Conservation (phyloP, 2,888 invertebrate species). For the Andrena minutula region DNA sequence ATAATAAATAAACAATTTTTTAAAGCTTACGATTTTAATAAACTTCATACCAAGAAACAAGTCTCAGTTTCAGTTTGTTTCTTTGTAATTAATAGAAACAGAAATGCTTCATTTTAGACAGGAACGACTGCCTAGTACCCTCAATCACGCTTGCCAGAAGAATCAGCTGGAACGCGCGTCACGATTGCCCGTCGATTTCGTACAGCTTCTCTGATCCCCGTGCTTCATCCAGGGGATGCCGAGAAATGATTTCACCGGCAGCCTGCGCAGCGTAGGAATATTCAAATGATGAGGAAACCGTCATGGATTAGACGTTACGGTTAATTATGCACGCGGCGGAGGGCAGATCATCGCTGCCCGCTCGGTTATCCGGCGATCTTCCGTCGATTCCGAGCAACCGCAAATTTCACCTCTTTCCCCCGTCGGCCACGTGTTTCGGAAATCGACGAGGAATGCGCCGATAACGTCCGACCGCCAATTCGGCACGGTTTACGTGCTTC, state of each 20-base stretch:
- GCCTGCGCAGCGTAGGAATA: slow-evolving; percentile 7
- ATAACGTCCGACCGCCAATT: slow-evolving; percentile 55
- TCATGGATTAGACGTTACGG: slow-evolving; percentile 41
- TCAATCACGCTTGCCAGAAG: background rate
- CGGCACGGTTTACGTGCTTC: slow-evolving; percentile 36
- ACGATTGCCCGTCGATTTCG: background rate
- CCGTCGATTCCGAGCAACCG: slow-evolving; percentile 27
- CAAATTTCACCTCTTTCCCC: slow-evolving; percentile 40
- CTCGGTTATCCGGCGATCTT: slow-evolving; percentile 28
- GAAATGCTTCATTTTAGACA: too few relatives aligned
- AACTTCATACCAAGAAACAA: too few relatives aligned
- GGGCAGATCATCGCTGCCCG: slow-evolving; percentile 13
- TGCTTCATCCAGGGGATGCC: slow-evolving; percentile 4
- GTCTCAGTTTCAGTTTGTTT: too few relatives aligned
- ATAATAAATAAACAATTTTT: too few relatives aligned
- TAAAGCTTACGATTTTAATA: too few relatives aligned
- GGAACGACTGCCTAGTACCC: too few relatives aligned
- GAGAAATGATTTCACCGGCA: slow-evolving; percentile 15
- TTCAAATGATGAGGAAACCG: slow-evolving; percentile 23
- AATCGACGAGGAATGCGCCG: slow-evolving; percentile 57
- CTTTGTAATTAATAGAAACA: too few relatives aligned
- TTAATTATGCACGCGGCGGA: slow-evolving; percentile 34
- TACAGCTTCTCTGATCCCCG: background rate
- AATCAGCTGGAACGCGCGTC: background rate
- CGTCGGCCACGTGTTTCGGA: slow-evolving; percentile 43